Evolutionary conservation across 2,888 invertebrate genomes (phyloP).

Genomic region (Tupiocoris notatus): DNA sequence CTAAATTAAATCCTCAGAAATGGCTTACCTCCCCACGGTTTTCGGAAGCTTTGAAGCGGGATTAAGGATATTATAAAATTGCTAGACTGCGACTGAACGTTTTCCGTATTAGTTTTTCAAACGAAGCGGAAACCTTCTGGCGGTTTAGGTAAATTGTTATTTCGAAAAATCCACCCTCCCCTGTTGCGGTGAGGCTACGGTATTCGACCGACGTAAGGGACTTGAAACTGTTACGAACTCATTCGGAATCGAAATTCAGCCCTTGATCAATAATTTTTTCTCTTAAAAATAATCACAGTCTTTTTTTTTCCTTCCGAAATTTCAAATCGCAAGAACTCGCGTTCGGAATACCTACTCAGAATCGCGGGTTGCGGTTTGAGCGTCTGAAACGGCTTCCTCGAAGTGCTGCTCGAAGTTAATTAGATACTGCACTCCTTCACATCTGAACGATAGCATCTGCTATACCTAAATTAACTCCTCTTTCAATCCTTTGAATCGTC

Average conservation of each 20-base stretch:
- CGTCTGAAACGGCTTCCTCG: neutral
- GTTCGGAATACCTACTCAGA: no score
- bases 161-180: neutral
- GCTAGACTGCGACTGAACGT: constrained; percentile 12
- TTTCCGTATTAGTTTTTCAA: neutral
- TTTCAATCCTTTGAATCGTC: neutral
- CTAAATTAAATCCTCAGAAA: constrained; percentile 32
- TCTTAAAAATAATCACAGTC: no score
- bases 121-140: no score
- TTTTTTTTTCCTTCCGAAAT: no score
- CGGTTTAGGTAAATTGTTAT: no score
- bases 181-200: neutral
- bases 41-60: constrained; percentile 28
- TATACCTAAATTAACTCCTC: neutral
- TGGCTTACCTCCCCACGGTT: neutral
- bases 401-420: neutral
- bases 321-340: no score
- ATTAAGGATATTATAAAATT: constrained; percentile 40
- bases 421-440: neutral
- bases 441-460: neutral
- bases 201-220: no score
- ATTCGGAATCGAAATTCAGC: no score
- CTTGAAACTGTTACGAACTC: no score
- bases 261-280: no score
- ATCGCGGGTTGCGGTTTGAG: no score